phyloP scores from a whole-genome alignment of 2,113 vertebrate genomes.

The Lycaon pictus region DNA sequence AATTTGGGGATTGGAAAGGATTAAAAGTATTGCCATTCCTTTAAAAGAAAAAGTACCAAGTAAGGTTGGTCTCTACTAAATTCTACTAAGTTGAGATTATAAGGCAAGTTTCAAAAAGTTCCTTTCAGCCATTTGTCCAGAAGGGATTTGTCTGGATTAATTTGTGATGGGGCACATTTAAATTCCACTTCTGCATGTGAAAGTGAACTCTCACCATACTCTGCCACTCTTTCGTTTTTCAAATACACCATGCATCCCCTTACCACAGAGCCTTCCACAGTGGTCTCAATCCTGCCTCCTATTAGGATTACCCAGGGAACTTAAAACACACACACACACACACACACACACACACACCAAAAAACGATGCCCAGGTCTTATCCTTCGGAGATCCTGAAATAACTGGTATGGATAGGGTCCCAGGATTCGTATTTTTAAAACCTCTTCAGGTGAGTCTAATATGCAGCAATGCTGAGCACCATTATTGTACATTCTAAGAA shows the following conservation, averaged over 20 bases:
- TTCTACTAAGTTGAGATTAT: background rate
- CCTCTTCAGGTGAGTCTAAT: background rate
- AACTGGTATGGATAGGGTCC: background rate
- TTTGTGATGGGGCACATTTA: background rate
- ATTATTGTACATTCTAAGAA: background rate
- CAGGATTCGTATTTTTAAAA: background rate
- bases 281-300: background rate
- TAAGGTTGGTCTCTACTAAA: background rate
- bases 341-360: no score
- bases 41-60: background rate
- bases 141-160: background rate
- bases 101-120: background rate
- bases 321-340: background rate
- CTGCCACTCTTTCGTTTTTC: background rate
- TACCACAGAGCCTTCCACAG: background rate
- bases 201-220: background rate
- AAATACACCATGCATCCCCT: background rate
- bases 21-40: slow-evolving; percentile 7
- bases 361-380: background rate
- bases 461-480: background rate
- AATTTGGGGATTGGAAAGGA: background rate
- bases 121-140: background rate
- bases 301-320: background rate
- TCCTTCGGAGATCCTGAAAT: background rate
- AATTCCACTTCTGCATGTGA: background rate